Conservation (phyloP, 1,140 invertebrate genomes). For the Apis dorsata region DNA sequence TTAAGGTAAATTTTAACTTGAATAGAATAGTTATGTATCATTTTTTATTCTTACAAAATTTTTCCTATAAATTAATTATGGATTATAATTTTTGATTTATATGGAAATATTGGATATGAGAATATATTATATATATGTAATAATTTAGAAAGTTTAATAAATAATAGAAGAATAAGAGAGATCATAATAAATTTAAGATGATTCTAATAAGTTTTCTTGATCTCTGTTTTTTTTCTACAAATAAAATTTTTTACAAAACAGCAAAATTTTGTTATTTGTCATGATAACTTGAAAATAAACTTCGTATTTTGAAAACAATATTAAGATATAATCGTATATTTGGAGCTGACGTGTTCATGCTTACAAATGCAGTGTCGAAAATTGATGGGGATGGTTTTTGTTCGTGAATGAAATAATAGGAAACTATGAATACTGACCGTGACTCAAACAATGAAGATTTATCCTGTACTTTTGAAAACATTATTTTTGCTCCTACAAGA, state of each 20-base stretch:
- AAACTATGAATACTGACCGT: background rate
- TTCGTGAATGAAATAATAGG: background rate
- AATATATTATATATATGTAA: too few relatives aligned
- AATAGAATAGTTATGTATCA: too few relatives aligned
- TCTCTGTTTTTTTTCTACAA: background rate
- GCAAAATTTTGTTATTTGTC: background rate
- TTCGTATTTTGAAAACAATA: background rate
- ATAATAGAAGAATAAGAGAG: too few relatives aligned
- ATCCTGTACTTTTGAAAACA: conserved; percentile 4
- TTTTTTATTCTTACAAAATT: too few relatives aligned
- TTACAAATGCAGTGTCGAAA: background rate
- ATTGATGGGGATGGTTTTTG: conserved; percentile 8
- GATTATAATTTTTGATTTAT: too few relatives aligned
- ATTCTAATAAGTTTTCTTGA: too few relatives aligned
- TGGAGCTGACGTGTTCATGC: background rate
- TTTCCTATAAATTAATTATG: too few relatives aligned
- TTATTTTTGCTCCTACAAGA: conserved; percentile 3
- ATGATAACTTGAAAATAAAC: background rate
- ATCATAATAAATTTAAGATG: too few relatives aligned
- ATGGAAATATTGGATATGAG: too few relatives aligned
- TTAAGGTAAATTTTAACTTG: background rate
- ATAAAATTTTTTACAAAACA: background rate
- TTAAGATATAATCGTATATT: background rate
- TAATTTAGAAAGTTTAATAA: too few relatives aligned
- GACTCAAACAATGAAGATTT: conserved; percentile 20